phyloP scores from a whole-genome alignment of 2,113 vertebrate species.

The Acanthisitta chloris region DNA sequence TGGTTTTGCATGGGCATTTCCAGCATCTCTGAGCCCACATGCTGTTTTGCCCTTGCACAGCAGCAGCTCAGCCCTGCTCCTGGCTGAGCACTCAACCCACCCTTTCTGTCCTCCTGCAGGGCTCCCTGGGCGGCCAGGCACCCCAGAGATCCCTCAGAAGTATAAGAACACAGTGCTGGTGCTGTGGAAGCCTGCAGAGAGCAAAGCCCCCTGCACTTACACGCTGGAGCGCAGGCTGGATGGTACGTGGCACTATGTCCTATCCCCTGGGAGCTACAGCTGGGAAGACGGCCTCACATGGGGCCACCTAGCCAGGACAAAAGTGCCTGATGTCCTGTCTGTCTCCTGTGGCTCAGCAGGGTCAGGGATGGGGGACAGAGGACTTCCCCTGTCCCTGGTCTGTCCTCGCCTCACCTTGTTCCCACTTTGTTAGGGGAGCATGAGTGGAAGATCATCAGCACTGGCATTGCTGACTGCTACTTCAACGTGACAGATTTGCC shows the following conservation, averaged over 20 bases:
- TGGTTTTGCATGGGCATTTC: not conserved
- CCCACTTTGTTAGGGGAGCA: constrained; percentile 75
- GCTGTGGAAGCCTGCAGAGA: constrained; percentile 92
- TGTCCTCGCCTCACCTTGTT: not conserved
- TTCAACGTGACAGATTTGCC: constrained; percentile 90
- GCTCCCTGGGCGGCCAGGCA: constrained; percentile 87
- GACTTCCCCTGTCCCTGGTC: not conserved
- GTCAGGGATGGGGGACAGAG: too few species aligned
- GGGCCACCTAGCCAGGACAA: not conserved
- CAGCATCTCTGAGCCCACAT: not conserved
- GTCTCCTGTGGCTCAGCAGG: not conserved
- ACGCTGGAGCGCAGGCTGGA: constrained; percentile 85
- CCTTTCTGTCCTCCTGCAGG: constrained; percentile 65
- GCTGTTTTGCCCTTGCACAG: not conserved
- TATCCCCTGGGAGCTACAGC: accelerated
- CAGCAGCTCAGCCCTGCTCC: not conserved
- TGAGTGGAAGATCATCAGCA: constrained; percentile 86
- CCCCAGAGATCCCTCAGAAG: constrained; percentile 92
- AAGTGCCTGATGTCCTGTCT: not conserved
- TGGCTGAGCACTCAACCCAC: not conserved
- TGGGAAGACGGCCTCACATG: not conserved
- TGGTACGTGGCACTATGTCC: constrained; percentile 69
- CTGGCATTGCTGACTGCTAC: constrained; percentile 89
- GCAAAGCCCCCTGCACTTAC: constrained; percentile 90
- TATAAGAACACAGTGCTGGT: constrained; percentile 93